A percentile compares a stretch with the other conserved stretches of the same genome.
Conservation (phyloP, 1,140 invertebrate species). For the Pentalonia nigronervosa region DNA sequence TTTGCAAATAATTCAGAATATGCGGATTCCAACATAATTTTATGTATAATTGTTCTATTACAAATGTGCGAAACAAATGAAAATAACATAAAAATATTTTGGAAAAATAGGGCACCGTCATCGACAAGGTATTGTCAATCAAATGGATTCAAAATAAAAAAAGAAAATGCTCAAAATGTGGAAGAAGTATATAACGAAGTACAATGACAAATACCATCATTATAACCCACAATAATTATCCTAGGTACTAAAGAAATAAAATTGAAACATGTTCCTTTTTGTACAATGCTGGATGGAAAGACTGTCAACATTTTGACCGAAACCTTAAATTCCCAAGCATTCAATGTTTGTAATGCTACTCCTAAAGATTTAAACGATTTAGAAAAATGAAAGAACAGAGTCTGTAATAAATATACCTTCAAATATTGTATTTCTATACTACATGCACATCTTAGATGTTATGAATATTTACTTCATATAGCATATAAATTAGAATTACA, state of each 20-base stretch:
- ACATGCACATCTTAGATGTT: background rate
- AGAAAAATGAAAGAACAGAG: no score
- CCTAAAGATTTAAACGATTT: no score
- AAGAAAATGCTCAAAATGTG: background rate
- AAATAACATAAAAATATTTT: background rate
- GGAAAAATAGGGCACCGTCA: no score
- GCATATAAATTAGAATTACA: background rate
- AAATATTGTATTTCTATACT: no score
- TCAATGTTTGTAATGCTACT: background rate
- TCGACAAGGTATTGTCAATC: no score
- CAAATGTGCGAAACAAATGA: background rate
- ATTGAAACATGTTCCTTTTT: constrained; percentile 14
- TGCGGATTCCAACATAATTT: background rate
- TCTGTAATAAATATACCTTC: no score
- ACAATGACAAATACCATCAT: no score
- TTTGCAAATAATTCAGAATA: no score
- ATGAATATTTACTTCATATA: background rate
- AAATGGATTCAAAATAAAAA: background rate
- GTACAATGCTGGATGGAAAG: constrained; percentile 1
- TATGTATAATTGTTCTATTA: constrained; percentile 6
- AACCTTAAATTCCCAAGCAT: background rate
- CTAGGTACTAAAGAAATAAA: background rate
- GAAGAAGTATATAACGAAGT: background rate
- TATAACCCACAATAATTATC: background rate
- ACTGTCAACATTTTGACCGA: constrained; percentile 21